Conservation (phyloP, 2,888 invertebrate genomes). For the Eristalinus sepulchralis region DNA sequence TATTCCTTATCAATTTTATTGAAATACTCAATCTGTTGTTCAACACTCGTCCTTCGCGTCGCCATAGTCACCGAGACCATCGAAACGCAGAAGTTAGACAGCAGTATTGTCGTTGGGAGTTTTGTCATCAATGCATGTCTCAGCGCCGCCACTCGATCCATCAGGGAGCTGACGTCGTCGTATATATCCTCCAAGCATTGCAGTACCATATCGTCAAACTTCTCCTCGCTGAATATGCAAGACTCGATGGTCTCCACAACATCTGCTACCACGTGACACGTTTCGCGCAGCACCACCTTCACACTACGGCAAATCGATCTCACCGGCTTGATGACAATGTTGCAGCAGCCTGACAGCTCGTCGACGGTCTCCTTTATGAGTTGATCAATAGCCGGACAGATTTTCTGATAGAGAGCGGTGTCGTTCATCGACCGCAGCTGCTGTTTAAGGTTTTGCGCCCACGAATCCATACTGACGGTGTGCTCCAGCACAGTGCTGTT, state of each 20-base stretch:
- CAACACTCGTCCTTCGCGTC: constrained; percentile 68
- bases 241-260: constrained; percentile 74
- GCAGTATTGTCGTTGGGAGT: constrained; percentile 74
- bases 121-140: constrained; percentile 72
- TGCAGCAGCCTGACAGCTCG: constrained; percentile 75
- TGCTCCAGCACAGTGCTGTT: constrained; percentile 75
- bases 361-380: constrained; percentile 73
- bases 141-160: constrained; percentile 71
- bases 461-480: constrained; percentile 73
- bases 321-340: constrained; percentile 75
- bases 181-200: constrained; percentile 74
- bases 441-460: constrained; percentile 73
- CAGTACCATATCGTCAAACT: constrained; percentile 67
- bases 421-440: constrained; percentile 73
- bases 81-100: constrained; percentile 76
- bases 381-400: constrained; percentile 74
- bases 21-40: constrained; percentile 60
- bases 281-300: constrained; percentile 72
- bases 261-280: constrained; percentile 73
- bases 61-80: constrained; percentile 75
- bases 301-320: constrained; percentile 74
- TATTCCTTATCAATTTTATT: constrained; percentile 49
- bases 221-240: constrained; percentile 74
- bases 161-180: constrained; percentile 73
- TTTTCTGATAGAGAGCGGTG: constrained; percentile 71